Evolutionary conservation across 2,797 vertebrate genomes (phyloP).

Genomic region (Eulemur albifrons): DNA sequence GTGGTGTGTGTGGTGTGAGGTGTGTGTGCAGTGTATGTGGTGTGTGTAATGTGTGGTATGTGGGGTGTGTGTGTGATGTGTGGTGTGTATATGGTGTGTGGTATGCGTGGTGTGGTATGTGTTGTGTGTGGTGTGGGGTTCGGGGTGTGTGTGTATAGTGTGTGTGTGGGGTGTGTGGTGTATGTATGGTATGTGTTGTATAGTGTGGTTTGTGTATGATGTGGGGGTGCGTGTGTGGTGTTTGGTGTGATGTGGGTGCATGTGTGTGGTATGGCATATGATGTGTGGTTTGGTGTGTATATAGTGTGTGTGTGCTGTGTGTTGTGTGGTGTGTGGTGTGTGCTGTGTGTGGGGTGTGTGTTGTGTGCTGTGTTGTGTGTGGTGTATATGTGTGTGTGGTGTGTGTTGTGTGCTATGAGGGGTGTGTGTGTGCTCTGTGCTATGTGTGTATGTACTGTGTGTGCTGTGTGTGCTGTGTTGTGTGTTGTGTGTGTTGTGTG

Average conservation of each 20-base stretch:
- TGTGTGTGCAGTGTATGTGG: neutral
- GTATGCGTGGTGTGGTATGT: neutral
- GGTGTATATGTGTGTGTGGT: no score
- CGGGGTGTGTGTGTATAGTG: neutral
- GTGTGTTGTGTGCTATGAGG: no score
- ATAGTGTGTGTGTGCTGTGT: neutral
- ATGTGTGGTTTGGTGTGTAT: no score
- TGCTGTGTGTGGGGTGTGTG: neutral
- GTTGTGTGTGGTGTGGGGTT: neutral
- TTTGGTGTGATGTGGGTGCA: no score
- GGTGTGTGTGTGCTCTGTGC: neutral
- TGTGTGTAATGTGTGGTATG: neutral
- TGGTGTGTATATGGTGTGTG: no score
- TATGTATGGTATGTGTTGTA: neutral
- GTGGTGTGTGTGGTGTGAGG: no score
- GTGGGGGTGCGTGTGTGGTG: neutral
- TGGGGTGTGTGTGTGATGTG: neutral
- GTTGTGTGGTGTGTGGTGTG: neutral
- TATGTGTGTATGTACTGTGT: neutral
- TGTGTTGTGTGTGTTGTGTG: no score
- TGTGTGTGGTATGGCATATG: neutral
- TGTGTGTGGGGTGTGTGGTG: neutral
- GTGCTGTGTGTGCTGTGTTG: no score
- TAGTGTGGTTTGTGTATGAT: neutral
- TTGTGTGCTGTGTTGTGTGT: neutral